These are phyloP conservation scores for Ferrisia virgata DNA, from an alignment of 2,888 invertebrate species.

Conservation along the genomic window DNA sequence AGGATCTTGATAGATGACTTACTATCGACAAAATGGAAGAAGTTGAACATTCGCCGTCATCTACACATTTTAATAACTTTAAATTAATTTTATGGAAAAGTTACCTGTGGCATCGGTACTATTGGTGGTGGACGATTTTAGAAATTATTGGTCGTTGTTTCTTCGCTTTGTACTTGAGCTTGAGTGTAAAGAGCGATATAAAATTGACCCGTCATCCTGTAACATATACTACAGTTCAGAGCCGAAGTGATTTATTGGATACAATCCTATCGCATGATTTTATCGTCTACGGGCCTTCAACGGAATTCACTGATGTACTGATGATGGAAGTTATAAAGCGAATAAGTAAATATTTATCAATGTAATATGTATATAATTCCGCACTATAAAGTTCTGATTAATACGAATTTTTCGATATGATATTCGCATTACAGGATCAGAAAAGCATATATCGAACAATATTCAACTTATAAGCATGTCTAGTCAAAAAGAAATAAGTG, in stretches of 20 bases:
- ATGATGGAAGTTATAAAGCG: background rate
- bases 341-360: background rate
- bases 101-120: background rate
- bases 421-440: background rate
- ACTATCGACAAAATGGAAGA: background rate
- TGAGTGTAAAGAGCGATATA: background rate
- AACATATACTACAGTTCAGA: background rate
- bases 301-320: background rate
- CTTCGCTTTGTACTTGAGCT: background rate
- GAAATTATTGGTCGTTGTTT: background rate
- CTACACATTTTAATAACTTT: background rate
- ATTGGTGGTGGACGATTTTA: background rate
- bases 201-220: background rate
- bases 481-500: background rate
- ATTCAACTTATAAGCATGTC: background rate
- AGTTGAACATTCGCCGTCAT: background rate
- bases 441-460: background rate
- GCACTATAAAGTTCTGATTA: background rate
- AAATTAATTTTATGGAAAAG: background rate
- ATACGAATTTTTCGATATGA: background rate
- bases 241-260: background rate
- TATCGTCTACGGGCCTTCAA: background rate
- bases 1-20: background rate
- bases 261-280: background rate
- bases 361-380: too few relatives aligned